These are phyloP conservation scores for Clarias platycephalus DNA, from an alignment of 2,797 vertebrate species.

Conservation along the genomic window DNA sequence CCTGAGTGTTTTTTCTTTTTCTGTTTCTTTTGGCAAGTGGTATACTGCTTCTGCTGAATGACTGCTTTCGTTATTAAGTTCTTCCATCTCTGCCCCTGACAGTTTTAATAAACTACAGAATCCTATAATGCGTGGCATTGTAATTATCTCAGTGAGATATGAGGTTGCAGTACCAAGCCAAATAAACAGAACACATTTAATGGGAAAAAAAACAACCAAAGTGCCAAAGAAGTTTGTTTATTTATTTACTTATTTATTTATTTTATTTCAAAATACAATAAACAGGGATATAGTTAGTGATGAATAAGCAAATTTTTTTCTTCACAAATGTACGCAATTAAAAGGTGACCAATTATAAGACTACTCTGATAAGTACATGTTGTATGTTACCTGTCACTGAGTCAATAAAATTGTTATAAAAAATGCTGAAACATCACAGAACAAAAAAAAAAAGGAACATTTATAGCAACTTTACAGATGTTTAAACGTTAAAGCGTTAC, in stretches of 20 bases:
- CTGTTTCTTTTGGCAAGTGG: neutral
- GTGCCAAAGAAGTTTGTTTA: neutral
- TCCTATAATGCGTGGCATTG: neutral
- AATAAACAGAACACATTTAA: neutral
- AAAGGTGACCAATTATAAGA: neutral
- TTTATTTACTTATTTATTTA: neutral
- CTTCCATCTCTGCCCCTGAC: neutral
- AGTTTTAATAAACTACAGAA: constrained; percentile 11
- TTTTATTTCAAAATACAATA: neutral
- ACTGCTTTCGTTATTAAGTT: constrained; percentile 5
- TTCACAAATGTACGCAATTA: neutral
- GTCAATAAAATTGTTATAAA: no score
- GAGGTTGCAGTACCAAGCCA: constrained; percentile 1
- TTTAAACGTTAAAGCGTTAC: neutral
- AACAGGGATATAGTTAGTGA: neutral
- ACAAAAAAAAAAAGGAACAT: neutral
- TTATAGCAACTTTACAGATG: neutral
- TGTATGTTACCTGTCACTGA: neutral
- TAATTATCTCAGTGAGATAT: constrained; percentile 12
- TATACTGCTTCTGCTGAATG: neutral
- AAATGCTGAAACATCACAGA: neutral
- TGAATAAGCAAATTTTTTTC: neutral
- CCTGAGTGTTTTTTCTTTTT: no score
- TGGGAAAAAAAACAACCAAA: neutral
- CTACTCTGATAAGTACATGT: neutral